These are phyloP conservation scores for Petrophora chlorosata DNA, from an alignment of 2,888 invertebrate genomes.

Conservation along the genomic window DNA sequence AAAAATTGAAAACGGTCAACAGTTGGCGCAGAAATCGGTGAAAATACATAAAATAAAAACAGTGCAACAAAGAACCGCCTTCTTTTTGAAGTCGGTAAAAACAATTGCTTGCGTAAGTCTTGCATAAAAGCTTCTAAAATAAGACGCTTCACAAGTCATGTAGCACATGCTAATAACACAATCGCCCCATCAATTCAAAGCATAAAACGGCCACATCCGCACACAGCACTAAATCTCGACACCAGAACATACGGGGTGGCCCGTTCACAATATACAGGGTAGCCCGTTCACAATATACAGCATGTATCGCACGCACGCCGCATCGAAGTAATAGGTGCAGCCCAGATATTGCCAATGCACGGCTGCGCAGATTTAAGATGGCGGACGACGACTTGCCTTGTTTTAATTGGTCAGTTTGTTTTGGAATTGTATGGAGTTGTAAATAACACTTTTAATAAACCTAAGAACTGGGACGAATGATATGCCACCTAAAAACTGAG, in stretches of 20 bases:
- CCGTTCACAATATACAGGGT: slow-evolving; percentile 10
- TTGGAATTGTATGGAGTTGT: slow-evolving; percentile 50
- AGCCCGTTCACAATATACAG: slow-evolving; percentile 48
- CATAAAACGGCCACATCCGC: slow-evolving; percentile 13
- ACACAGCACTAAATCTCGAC: slow-evolving; percentile 16
- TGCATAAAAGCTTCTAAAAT: no score
- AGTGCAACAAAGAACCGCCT: no score
- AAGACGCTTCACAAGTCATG: no score
- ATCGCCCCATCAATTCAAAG: slow-evolving; percentile 9
- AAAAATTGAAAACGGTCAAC: no score
- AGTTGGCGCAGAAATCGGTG: no score
- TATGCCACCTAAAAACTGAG: no score
- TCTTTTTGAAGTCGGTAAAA: no score
- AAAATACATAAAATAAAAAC: no score
- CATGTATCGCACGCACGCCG: slow-evolving; percentile 46
- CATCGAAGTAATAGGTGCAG: slow-evolving; percentile 65
- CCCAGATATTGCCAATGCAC: slow-evolving; percentile 80
- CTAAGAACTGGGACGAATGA: no score
- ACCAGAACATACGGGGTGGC: slow-evolving; percentile 11
- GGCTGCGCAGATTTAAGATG: slow-evolving; percentile 79
- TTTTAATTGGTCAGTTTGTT: slow-evolving; percentile 74
- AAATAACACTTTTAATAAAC: slow-evolving; percentile 34
- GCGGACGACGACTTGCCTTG: slow-evolving; percentile 78
- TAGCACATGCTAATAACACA: not conserved
- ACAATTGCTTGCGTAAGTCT: no score